Base-by-base conservation (phyloP, 2,797 vertebrate genomes). In the Pipistrellus pygmaeus region DNA sequence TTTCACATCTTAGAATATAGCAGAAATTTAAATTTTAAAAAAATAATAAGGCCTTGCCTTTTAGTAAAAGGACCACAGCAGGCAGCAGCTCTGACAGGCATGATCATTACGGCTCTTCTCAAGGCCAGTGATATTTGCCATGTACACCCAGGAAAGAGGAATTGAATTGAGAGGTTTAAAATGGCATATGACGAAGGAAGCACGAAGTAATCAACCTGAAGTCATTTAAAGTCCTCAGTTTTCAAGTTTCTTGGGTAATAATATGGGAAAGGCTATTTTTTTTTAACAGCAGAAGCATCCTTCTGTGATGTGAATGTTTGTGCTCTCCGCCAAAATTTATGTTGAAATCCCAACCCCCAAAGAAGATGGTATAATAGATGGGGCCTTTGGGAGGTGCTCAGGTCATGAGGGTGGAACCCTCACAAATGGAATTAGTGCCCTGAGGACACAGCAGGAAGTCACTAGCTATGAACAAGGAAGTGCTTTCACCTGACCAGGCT, bases 211-310 rank as follows among this genome's bases (percentile, higher is more conserved):
- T 76, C 38, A 57, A 48, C 10, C 12, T n/a, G 15, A 78, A 73
- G 57, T 38, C 38, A 41, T 23, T 72, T 88, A 55, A 44, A 8
- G 41, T 78, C 8, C 48, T 66, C 25, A n/a, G 23, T 51, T 92
- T 55, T 92, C 46, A 46, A 55, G n/a, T 66, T 60, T 93, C 53
- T 84, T 85, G 62, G n/a, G 30, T 27, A 82, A 73, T 77, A 38
- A 60, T 88, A 60, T 18, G 11, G 10, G 75, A 75, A 77, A 18
- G 7, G 7, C 17, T 46, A 46, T 38, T 44, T 55, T 6, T 73
- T 48, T 46, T 44, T 51, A 69, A 76, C 10, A 85, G 27, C 11
- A 76, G 57, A 71, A 53, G 55, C 6, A 60, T 23, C 6, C 27
- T 32, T 3, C 68, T 81, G 2, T 75, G 27, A 21, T 53, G 32